A percentile compares a stretch with the other conserved stretches of the same genome.
phyloP scores from a whole-genome alignment of 2,888 invertebrate species.

The Calliphora vomitoria region DNA sequence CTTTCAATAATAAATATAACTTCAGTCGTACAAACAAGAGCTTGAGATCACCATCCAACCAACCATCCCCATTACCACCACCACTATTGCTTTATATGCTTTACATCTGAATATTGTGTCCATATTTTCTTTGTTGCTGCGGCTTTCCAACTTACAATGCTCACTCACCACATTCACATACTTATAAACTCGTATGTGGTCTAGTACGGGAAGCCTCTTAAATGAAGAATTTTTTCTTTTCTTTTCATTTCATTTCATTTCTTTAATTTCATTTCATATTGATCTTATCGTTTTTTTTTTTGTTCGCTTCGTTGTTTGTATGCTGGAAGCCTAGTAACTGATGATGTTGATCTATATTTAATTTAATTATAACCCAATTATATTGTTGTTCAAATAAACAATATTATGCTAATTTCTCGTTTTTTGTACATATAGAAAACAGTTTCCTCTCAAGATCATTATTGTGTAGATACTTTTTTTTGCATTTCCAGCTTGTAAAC shows the following conservation, averaged over 20 bases:
- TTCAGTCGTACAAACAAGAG: constrained; percentile 52
- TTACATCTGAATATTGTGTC: constrained; percentile 10
- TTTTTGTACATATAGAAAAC: constrained; percentile 20
- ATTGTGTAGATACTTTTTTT: constrained; percentile 10
- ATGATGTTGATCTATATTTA: constrained; percentile 61
- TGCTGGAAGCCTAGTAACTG: constrained; percentile 60
- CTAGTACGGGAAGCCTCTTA: constrained; percentile 63
- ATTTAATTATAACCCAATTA: constrained; percentile 68
- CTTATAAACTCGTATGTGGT: constrained; percentile 38
- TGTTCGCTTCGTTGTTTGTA: neutral
- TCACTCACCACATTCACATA: constrained; percentile 43
- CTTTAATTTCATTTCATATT: constrained; percentile 59
- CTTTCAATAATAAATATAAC: constrained; percentile 48
- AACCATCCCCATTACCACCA: constrained; percentile 23
- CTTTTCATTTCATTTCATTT: neutral
- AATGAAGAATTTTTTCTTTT: constrained; percentile 55
- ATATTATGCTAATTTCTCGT: constrained; percentile 12
- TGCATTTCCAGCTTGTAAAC: constrained; percentile 27
- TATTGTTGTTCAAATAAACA: constrained; percentile 57
- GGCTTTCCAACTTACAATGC: neutral
- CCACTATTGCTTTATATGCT: neutral
- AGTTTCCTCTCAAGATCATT: constrained; percentile 61
- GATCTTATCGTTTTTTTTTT: constrained; percentile 42
- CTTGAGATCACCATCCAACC: constrained; percentile 53
- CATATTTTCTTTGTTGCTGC: constrained; percentile 60